These are phyloP conservation scores for Andrena fulva DNA, from an alignment of 2,888 invertebrate genomes.

Conservation along the genomic window DNA sequence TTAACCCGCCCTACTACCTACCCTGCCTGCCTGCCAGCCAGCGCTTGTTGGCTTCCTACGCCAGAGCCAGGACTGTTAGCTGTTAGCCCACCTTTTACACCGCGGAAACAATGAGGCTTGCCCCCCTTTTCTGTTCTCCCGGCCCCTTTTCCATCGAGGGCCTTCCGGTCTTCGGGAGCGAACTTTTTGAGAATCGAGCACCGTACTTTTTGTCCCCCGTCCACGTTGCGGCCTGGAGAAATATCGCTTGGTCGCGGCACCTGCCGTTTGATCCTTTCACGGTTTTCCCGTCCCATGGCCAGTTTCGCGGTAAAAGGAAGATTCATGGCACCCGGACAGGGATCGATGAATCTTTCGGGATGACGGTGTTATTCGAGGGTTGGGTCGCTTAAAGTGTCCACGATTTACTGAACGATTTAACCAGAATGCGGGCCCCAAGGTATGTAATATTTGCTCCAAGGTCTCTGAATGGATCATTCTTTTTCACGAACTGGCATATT, in stretches of 20 bases:
- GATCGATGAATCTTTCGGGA: too few species aligned
- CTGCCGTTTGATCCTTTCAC: slow-evolving; percentile 20
- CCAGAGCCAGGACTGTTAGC: slow-evolving; percentile 55
- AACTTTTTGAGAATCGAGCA: slow-evolving; percentile 72
- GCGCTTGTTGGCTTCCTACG: slow-evolving; percentile 49
- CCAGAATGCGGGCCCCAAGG: not conserved
- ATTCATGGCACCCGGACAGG: not conserved
- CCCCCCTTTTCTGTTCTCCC: slow-evolving; percentile 63
- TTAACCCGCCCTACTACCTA: slow-evolving; percentile 21
- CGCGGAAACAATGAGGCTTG: slow-evolving; percentile 77
- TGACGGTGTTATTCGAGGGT: too few species aligned
- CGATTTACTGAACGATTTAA: not conserved
- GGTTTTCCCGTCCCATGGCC: not conserved
- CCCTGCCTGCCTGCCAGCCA: slow-evolving; percentile 42
- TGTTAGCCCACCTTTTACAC: slow-evolving; percentile 75
- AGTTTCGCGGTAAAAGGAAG: slow-evolving; percentile 11
- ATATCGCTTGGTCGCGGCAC: slow-evolving; percentile 17
- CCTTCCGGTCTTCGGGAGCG: slow-evolving; percentile 74
- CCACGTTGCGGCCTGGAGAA: slow-evolving; percentile 11
- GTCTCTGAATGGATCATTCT: not conserved
- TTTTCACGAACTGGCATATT: not conserved
- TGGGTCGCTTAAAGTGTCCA: not conserved
- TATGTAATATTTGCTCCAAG: not conserved
- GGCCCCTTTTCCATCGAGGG: slow-evolving; percentile 69
- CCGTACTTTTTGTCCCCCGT: slow-evolving; percentile 1